A percentile compares a stretch with the other conserved stretches of the same genome.
phyloP scores from a whole-genome alignment of 2,113 vertebrate genomes.

The Lepus europaeus region DNA sequence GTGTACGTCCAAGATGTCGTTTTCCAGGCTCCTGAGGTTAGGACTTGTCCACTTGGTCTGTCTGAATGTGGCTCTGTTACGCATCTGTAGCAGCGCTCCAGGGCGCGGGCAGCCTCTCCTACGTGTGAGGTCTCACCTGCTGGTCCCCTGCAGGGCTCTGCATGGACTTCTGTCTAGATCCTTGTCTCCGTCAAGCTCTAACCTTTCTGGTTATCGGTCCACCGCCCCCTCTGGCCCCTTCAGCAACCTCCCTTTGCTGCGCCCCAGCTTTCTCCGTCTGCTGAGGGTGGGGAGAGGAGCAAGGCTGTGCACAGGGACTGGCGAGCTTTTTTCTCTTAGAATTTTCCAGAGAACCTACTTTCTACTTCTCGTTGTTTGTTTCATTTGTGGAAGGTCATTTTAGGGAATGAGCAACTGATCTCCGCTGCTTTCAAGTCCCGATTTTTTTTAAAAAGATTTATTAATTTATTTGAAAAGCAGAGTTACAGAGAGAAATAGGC shows the following conservation, averaged over 20 bases:
- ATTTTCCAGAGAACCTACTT: neutral
- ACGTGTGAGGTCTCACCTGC: neutral
- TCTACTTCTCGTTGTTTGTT: neutral
- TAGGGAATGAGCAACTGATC: neutral
- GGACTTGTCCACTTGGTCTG: neutral
- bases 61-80: neutral
- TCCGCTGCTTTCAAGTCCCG: neutral
- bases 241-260: neutral
- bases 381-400: neutral
- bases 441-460: too few relatives aligned
- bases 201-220: neutral
- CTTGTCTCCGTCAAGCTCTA: neutral
- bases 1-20: neutral
- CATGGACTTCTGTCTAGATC: neutral
- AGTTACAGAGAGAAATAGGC: too few relatives aligned
- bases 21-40: neutral
- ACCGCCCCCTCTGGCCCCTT: neutral
- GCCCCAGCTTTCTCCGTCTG: neutral
- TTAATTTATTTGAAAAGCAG: too few relatives aligned
- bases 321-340: neutral
- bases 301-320: accelerated
- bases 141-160: neutral
- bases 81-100: neutral
- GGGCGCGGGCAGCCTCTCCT: too few relatives aligned
- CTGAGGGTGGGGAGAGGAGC: neutral